Conservation (phyloP, 2,113 vertebrate genomes). For the Poeciliopsis occidentalis region DNA sequence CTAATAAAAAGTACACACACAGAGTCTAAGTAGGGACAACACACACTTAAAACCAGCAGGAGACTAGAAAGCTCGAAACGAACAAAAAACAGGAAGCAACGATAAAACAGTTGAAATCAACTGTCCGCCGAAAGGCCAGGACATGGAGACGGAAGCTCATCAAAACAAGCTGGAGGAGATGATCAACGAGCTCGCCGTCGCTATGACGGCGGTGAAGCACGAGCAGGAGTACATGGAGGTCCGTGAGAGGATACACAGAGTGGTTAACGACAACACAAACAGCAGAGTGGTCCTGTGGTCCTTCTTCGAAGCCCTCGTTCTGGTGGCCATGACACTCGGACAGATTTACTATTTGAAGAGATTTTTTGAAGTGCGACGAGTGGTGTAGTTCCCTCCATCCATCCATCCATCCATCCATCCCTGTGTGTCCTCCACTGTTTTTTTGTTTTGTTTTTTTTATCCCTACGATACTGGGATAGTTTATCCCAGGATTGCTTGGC, state of each 20-base stretch:
- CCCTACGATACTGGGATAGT: too few species aligned
- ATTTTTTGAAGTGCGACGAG: slow-evolving; percentile 99
- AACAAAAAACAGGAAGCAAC: too few species aligned
- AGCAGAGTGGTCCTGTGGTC: slow-evolving; percentile 99
- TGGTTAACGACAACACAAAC: slow-evolving; percentile 99
- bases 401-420: too few species aligned
- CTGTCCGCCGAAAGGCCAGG: too few species aligned
- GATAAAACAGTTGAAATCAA: too few species aligned
- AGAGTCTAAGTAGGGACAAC: too few species aligned
- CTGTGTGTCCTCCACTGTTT: slow-evolving; percentile 72
- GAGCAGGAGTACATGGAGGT: slow-evolving; percentile 99
- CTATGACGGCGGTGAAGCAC: slow-evolving; percentile 98
- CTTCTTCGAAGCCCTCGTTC: slow-evolving; percentile 98
- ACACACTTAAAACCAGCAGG: too few species aligned
- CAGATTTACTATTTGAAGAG: slow-evolving; percentile 99
- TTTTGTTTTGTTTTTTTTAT: neutral
- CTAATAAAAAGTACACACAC: too few species aligned
- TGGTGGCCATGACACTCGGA: slow-evolving; percentile 99
- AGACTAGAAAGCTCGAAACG: too few species aligned
- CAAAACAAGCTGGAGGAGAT: slow-evolving; percentile 99
- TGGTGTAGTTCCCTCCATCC: slow-evolving; percentile 83
- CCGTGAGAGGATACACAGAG: slow-evolving; percentile 98
- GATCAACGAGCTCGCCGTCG: slow-evolving; percentile 97
- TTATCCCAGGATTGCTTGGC: too few species aligned
- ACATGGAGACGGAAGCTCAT: too few species aligned